Evolutionary conservation across 2,888 invertebrate genomes (phyloP).

Genomic region (Chirona hameri): DNA sequence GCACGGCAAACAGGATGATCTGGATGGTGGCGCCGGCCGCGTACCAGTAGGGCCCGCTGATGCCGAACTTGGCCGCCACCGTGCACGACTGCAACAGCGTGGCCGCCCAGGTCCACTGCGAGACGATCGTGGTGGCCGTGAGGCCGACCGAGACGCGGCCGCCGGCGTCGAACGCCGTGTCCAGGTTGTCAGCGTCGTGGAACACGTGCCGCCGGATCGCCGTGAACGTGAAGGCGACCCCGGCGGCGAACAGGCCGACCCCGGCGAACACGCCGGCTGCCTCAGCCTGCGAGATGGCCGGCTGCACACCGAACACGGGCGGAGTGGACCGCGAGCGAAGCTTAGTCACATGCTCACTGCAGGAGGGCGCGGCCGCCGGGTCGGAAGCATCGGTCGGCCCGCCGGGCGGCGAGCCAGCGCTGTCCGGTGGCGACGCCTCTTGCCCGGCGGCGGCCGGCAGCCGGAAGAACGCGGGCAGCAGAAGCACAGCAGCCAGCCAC

Average conservation of each 20-base stretch:
- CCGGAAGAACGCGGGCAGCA: no score
- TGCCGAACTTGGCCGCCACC: slow-evolving; percentile 43
- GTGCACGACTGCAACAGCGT: slow-evolving; percentile 36
- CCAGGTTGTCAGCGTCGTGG: slow-evolving; percentile 42
- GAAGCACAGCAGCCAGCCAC: no score
- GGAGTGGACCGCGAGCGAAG: no score
- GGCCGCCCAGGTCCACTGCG: slow-evolving; percentile 43
- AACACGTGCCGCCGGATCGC: slow-evolving; percentile 27
- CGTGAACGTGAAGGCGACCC: not conserved
- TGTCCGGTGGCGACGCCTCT: no score
- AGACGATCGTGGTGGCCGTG: slow-evolving; percentile 46
- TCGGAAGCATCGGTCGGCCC: no score
- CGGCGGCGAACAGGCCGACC: slow-evolving; percentile 37
- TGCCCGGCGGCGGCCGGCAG: no score
- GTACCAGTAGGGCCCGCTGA: slow-evolving; percentile 41
- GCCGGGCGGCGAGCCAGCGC: no score
- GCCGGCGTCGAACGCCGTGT: slow-evolving; percentile 48
- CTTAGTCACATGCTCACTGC: no score
- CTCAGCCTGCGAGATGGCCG: not conserved
- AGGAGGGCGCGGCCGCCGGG: no score
- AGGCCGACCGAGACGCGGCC: slow-evolving; percentile 47
- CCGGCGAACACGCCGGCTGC: slow-evolving; percentile 47
- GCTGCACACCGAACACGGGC: not conserved
- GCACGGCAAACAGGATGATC: slow-evolving; percentile 44
- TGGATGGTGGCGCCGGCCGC: slow-evolving; percentile 44